Evolutionary conservation across 2,113 vertebrate genomes (phyloP), one percentile per base, ranked within the genome.

Genomic region (Anarrhichthys ocellatus): DNA sequence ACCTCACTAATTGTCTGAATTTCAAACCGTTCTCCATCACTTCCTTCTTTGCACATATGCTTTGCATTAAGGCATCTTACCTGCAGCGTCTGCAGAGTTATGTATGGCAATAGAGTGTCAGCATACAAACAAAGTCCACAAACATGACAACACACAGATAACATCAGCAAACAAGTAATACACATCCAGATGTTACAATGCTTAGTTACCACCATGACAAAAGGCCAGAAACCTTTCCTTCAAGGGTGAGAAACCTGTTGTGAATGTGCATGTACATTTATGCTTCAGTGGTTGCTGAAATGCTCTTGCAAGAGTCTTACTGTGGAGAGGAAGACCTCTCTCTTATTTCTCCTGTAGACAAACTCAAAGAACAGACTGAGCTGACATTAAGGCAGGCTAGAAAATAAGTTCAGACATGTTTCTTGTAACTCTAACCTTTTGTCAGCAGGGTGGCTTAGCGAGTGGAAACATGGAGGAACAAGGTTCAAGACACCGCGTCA

Each of bases 1-100:
- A 81, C 42, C 13, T 9, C 42, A 38, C 63, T 84, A 78, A 81
- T 78, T 81, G 81, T 84, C 40, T 64, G 50, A 44, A 76, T 80
- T 72, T 38, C 48, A 73, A 68, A 38, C 46, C 48, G 62, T 65
- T 69, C 58, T 69, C 63, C 77, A 73, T 81, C 73, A 64, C 9
- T 64, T 64, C 36, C 40, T 73, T 38, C 18, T 46, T 34, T n/a
- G 44, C 29, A 34, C 73, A 83, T 73, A 73, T 73, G 73, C 62
- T 72, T 84, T 65, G 73, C 56, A 81, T 79, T 68, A 59, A n/a
- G 56, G 50, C 71, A 76, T 76, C n/a, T 48, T 62, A 63, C 63
- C 58, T 9, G 32, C 38, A 64, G 71, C 38, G 56, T 22, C 67
- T 44, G 7, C 27, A 34, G 54, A 76, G 61, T 64, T 48, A 86